Conservation (phyloP, 2,888 invertebrate species). For the Spodoptera littoralis region DNA sequence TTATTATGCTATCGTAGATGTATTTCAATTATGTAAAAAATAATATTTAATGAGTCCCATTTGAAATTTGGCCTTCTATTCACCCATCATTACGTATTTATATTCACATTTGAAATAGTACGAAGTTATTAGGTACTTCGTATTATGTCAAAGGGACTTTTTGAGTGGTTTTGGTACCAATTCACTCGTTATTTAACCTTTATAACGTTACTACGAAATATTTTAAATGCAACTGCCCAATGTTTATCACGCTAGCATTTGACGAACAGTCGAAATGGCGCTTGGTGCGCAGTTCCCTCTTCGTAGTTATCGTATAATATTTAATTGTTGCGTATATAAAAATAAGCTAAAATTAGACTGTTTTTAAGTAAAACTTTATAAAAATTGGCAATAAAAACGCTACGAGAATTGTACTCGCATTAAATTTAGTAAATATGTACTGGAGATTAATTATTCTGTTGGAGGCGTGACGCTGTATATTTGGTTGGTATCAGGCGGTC, state of each 20-base stretch:
- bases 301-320: not conserved
- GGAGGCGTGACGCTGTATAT: constrained; percentile 22
- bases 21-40: no score
- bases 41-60: no score
- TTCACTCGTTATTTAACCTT: no score
- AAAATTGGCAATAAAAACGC: constrained; percentile 20
- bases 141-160: no score
- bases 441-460: constrained; percentile 13
- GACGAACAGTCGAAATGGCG: not conserved
- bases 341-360: not conserved
- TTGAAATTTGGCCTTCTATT: no score
- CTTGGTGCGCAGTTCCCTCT: not conserved
- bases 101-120: no score
- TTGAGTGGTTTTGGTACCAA: no score
- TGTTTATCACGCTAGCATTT: not conserved
- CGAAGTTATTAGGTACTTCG: no score
- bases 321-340: constrained; percentile 5
- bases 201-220: not conserved
- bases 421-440: constrained; percentile 3
- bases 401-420: constrained; percentile 19
- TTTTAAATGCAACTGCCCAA: not conserved
- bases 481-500: constrained; percentile 19
- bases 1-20: no score
- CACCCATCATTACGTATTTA: no score
- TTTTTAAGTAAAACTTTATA: not conserved